These are phyloP conservation scores for Conus ventricosus DNA, from an alignment of 1,140 invertebrate genomes.

Conservation along the genomic window DNA sequence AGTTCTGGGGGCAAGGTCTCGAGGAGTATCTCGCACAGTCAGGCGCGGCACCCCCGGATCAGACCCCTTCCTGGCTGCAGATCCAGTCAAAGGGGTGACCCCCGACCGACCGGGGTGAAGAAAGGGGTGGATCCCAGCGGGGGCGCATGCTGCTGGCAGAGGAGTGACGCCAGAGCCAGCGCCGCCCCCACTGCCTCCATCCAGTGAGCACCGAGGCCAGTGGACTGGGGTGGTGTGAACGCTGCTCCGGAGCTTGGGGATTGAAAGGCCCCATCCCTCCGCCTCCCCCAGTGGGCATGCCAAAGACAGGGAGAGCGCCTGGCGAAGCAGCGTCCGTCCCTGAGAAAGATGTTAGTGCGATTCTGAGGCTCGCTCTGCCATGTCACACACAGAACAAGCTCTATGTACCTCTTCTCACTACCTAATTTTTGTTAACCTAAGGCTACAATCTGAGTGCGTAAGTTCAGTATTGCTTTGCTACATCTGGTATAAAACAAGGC, in stretches of 20 bases:
- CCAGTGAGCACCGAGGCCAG: neutral
- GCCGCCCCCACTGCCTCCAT: conserved; percentile 3
- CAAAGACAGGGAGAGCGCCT: neutral
- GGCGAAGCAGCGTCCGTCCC: conserved; percentile 13
- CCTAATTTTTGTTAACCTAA: no score
- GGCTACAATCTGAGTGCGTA: no score
- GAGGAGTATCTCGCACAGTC: conserved; percentile 45
- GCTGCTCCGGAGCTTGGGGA: neutral
- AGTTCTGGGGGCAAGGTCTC: conserved; percentile 80
- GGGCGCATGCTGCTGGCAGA: conserved; percentile 29
- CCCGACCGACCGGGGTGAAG: conserved; percentile 32
- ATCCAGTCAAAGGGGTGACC: conserved; percentile 50
- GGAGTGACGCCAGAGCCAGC: neutral
- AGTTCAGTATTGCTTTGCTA: no score
- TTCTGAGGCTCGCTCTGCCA: no score
- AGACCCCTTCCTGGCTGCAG: conserved; percentile 51
- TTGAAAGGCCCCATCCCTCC: neutral
- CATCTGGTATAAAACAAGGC: no score
- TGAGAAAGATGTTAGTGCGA: neutral
- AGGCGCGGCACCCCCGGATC: conserved; percentile 41
- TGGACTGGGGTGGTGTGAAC: neutral
- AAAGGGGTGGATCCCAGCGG: conserved; percentile 41
- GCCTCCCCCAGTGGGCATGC: neutral
- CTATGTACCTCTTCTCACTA: no score
- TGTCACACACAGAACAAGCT: no score